phyloP scores from a whole-genome alignment of 2,113 vertebrate species.

The Zootoca vivipara region DNA sequence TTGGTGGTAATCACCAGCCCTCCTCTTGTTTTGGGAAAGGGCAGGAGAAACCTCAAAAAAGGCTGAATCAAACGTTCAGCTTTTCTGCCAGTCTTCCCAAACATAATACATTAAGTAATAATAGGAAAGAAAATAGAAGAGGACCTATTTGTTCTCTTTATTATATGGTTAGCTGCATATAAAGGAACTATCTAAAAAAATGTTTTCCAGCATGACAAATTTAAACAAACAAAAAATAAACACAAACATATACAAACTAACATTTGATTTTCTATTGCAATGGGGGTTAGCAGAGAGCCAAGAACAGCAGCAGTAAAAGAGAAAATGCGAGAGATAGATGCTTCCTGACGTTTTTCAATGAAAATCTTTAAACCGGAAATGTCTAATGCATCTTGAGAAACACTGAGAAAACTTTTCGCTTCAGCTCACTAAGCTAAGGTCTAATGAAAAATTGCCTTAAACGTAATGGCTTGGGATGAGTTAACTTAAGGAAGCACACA shows the following conservation, averaged over 20 bases:
- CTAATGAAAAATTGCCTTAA: too few relatives aligned
- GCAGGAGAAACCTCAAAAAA: conserved; percentile 13
- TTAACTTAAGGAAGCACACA: not conserved
- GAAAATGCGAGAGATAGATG: not conserved
- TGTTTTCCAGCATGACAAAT: too few relatives aligned
- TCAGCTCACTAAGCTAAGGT: too few relatives aligned
- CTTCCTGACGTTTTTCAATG: not conserved
- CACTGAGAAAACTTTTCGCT: too few relatives aligned
- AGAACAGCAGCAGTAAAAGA: not conserved
- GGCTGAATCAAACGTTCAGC: conserved; percentile 36
- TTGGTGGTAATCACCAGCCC: conserved; percentile 35
- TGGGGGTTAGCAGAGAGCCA: not conserved
- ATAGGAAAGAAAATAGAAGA: conserved; percentile 27
- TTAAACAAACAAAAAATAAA: too few relatives aligned
- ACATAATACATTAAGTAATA: not conserved
- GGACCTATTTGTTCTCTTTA: not conserved
- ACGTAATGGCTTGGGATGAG: not conserved
- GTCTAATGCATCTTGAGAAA: too few relatives aligned
- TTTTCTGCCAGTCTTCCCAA: conserved; percentile 39
- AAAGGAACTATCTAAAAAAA: not conserved
- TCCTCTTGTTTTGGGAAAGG: conserved; percentile 31
- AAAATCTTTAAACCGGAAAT: not conserved
- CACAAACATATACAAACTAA: too few relatives aligned
- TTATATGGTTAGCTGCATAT: not conserved
- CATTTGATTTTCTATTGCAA: not conserved